These are phyloP conservation scores for Steatocranus sp. DNA, from an alignment of 2,797 vertebrate genomes.

Conservation along the genomic window DNA sequence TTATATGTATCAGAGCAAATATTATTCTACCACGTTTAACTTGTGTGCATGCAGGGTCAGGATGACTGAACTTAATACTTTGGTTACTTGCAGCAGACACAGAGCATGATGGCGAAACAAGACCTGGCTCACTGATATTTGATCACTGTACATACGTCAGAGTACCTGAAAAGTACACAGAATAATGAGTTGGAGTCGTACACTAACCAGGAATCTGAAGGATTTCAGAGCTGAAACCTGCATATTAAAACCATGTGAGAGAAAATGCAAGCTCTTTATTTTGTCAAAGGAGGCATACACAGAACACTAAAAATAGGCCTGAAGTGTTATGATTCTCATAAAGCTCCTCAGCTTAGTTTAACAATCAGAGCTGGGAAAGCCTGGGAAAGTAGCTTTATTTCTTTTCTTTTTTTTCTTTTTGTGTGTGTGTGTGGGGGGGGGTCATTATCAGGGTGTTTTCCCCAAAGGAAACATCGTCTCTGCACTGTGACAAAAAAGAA, in stretches of 20 bases:
- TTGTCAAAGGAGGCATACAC: background rate
- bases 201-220: constrained; percentile 21
- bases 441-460: constrained; percentile 54
- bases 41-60: background rate
- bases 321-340: constrained; percentile 22
- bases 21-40: background rate
- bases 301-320: constrained; percentile 40
- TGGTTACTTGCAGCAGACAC: background rate
- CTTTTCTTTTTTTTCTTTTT: accelerated
- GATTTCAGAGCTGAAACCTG: constrained; percentile 1
- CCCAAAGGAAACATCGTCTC: constrained; percentile 40
- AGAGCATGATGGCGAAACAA: background rate
- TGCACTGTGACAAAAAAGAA: constrained; percentile 6
- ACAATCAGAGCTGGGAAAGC: constrained; percentile 21
- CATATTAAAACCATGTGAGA: constrained; percentile 4
- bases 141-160: constrained; percentile 12
- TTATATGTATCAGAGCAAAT: background rate
- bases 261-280: constrained; percentile 6
- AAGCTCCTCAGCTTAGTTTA: constrained; percentile 9
- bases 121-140: constrained; percentile 3
- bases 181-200: background rate
- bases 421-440: accelerated
- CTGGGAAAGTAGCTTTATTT: constrained; percentile 27
- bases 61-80: background rate
- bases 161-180: constrained; percentile 27